Percentiles rank a stretch among this genome's conserved stretches.
phyloP scores from a whole-genome alignment of 2,797 vertebrate genomes.

The Chiroxiphia lanceolata region DNA sequence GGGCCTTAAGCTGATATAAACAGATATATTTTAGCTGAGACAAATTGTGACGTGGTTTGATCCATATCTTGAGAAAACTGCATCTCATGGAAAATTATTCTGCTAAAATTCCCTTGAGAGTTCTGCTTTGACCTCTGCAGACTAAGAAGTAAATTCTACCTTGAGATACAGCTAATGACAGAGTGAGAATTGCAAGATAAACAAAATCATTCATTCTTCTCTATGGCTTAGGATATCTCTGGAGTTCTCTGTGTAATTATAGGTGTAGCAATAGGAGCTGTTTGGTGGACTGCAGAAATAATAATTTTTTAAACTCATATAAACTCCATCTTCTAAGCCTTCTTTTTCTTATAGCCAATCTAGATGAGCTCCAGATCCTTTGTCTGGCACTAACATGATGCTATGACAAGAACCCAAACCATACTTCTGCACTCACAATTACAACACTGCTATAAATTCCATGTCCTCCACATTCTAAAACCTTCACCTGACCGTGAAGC shows the following conservation, averaged over 20 bases:
- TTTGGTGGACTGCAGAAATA: not conserved
- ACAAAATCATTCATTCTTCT: not conserved
- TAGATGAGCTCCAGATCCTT: not conserved
- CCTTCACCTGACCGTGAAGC: not conserved
- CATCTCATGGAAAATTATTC: not conserved
- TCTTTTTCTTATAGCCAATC: not conserved
- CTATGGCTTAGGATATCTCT: not conserved
- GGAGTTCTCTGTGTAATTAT: not conserved
- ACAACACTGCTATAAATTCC: not conserved
- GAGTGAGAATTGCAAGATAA: not conserved
- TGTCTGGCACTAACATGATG: not conserved
- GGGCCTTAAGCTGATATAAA: not conserved
- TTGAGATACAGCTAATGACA: not conserved
- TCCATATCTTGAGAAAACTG: not conserved
- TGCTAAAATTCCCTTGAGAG: not conserved
- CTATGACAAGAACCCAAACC: not conserved
- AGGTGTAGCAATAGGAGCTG: not conserved
- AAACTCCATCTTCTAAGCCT: not conserved
- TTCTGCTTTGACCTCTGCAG: not conserved
- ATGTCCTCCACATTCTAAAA: accelerated
- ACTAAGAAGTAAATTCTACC: not conserved
- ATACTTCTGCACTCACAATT: not conserved
- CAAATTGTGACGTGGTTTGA: not conserved
- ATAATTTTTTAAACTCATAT: not conserved
- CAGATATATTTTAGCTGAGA: not conserved